phyloP scores from a whole-genome alignment of 1,140 invertebrate species.

The Acromyrmex heyeri region DNA sequence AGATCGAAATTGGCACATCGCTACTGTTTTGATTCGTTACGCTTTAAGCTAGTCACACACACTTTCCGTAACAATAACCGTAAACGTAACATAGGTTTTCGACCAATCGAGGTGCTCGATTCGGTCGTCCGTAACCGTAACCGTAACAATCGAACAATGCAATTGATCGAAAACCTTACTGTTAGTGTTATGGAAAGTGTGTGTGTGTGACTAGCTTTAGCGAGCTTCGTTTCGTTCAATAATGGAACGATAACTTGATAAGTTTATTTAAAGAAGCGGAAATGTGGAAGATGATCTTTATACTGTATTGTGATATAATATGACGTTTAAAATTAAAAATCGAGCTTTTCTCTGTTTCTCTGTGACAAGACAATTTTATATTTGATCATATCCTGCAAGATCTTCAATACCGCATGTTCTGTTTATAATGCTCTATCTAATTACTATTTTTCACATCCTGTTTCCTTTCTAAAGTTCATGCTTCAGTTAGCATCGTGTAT shows the following conservation, averaged over 20 bases:
- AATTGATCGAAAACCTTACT: too few relatives aligned
- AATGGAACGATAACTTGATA: not conserved
- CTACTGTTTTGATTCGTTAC: not conserved
- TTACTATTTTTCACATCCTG: slow-evolving; percentile 27
- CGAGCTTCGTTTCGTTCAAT: not conserved
- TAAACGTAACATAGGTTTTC: too few relatives aligned
- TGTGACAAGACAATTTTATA: not conserved
- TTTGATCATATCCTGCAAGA: not conserved
- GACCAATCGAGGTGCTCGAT: too few relatives aligned
- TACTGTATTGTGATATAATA: not conserved
- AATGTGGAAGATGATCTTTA: slow-evolving; percentile 4
- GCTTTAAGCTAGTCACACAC: too few relatives aligned
- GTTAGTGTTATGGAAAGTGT: too few relatives aligned
- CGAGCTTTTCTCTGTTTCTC: not conserved
- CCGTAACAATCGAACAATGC: too few relatives aligned
- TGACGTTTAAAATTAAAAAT: not conserved
- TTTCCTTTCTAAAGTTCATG: slow-evolving; percentile 23
- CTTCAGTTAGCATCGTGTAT: not conserved
- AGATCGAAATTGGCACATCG: slow-evolving; percentile 6
- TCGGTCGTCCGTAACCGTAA: too few relatives aligned
- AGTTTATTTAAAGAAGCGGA: not conserved
- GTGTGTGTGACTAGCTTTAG: too few relatives aligned
- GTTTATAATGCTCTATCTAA: not conserved
- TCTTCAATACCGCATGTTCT: not conserved
- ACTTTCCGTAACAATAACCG: too few relatives aligned